A percentile compares a stretch with the other conserved stretches of the same genome.
Evolutionary conservation across 2,888 invertebrate species (phyloP).

Genomic region (Lepidochrysops patricia): DNA sequence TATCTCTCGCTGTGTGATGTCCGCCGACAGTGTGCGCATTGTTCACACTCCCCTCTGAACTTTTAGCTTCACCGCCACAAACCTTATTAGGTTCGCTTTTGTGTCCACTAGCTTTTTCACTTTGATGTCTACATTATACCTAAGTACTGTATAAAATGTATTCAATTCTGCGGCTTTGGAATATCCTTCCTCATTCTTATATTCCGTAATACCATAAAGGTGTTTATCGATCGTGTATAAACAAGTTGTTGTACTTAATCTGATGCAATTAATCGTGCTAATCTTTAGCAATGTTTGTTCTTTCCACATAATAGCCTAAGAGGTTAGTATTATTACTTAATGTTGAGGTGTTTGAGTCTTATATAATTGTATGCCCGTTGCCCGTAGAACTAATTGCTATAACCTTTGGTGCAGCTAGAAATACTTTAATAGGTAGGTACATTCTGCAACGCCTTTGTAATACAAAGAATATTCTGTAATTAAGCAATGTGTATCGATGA

Average conservation of each 20-base stretch:
- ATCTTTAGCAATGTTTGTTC: slow-evolving; percentile 9
- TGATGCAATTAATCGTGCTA: slow-evolving; percentile 8
- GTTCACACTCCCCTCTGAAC: slow-evolving; percentile 4
- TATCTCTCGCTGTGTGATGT: slow-evolving; percentile 9
- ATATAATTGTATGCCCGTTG: neutral
- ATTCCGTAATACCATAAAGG: neutral
- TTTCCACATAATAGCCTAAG: neutral
- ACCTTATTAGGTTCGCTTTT: neutral
- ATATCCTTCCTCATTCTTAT: neutral
- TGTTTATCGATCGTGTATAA: neutral
- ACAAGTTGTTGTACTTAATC: neutral
- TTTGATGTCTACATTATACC: neutral
- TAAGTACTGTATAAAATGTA: too few species aligned
- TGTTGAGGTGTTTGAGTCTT: neutral
- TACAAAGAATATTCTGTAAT: neutral
- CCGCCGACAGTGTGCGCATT: slow-evolving; percentile 2
- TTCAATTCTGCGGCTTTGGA: neutral
- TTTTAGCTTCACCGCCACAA: neutral
- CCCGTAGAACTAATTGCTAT: neutral
- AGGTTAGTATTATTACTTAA: neutral
- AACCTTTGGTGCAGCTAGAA: neutral
- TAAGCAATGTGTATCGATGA: neutral
- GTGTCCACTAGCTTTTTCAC: neutral
- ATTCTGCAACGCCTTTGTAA: neutral
- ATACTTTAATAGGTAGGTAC: neutral